These are phyloP conservation scores for Nomada fabriciana DNA, from an alignment of 2,888 invertebrate species.

Conservation along the genomic window DNA sequence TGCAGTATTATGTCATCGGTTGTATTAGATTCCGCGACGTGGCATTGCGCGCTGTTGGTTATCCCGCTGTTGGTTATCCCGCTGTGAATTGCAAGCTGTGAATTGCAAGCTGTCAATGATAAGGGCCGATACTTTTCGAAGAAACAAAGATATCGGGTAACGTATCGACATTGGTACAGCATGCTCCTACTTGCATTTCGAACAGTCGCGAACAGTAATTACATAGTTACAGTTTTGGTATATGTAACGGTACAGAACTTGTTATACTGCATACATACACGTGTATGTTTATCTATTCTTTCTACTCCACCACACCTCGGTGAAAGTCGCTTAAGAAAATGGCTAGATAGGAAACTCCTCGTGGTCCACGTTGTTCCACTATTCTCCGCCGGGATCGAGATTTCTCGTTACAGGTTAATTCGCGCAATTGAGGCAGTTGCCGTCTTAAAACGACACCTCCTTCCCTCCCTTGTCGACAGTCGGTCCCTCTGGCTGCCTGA, in stretches of 20 bases:
- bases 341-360: conserved; percentile 44
- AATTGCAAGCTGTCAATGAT: conserved; percentile 70
- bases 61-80: conserved; percentile 12
- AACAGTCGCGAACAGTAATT: not conserved
- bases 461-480: conserved; percentile 13
- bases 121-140: conserved; percentile 45
- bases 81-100: conserved; percentile 68
- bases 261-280: not conserved
- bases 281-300: not conserved
- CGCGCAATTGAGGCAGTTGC: conserved; percentile 74
- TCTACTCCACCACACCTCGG: not conserved
- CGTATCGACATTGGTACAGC: not conserved
- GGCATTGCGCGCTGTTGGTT: conserved; percentile 30
- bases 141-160: conserved; percentile 47
- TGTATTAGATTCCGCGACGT: conserved; percentile 67
- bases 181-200: not conserved
- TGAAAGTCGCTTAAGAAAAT: conserved; percentile 56
- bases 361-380: conserved; percentile 59
- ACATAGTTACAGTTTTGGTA: not conserved
- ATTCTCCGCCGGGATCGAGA: conserved; percentile 64
- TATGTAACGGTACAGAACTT: not conserved
- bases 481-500: conserved; percentile 30
- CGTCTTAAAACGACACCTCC: conserved; percentile 70
- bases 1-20: conserved; percentile 57
- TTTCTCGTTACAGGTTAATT: conserved; percentile 76